These are phyloP conservation scores for Carpatolechia fugitivella DNA, from an alignment of 2,888 invertebrate species.

Conservation along the genomic window DNA sequence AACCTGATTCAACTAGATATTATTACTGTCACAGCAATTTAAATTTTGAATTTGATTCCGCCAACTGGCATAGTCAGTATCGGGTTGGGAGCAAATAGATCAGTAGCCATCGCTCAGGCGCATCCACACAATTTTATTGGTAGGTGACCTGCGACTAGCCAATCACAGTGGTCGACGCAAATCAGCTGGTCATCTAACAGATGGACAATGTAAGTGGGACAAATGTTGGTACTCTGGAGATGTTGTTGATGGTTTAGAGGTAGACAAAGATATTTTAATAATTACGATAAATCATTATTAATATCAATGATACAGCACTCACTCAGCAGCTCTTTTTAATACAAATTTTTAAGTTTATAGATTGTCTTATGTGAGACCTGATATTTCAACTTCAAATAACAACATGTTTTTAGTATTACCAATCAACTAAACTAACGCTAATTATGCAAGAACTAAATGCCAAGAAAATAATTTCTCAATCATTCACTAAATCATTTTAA, in stretches of 20 bases:
- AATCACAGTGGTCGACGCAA: slow-evolving; percentile 71
- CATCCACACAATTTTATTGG: slow-evolving; percentile 49
- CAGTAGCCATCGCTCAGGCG: slow-evolving; percentile 43
- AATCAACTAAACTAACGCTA: no score
- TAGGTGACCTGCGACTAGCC: slow-evolving; percentile 54
- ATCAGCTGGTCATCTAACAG: slow-evolving; percentile 60
- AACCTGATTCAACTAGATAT: no score
- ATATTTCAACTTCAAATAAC: no score
- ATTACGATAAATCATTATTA: no score
- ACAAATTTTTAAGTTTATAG: no score
- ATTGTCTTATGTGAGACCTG: no score
- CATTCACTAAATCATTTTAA: neutral
- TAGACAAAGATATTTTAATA: no score
- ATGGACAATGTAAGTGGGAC: slow-evolving; percentile 31
- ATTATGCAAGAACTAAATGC: no score
- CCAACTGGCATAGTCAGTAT: slow-evolving; percentile 27
- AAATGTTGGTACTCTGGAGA: neutral
- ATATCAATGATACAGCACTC: no score
- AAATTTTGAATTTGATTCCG: neutral
- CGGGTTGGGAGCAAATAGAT: slow-evolving; percentile 43
- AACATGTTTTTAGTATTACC: no score
- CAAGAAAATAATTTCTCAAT: neutral
- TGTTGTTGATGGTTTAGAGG: neutral
- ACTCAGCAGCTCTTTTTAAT: no score
- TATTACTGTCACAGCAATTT: neutral